Evolutionary conservation across 2,797 vertebrate species (phyloP).

Genomic region (Borostomias antarcticus): DNA sequence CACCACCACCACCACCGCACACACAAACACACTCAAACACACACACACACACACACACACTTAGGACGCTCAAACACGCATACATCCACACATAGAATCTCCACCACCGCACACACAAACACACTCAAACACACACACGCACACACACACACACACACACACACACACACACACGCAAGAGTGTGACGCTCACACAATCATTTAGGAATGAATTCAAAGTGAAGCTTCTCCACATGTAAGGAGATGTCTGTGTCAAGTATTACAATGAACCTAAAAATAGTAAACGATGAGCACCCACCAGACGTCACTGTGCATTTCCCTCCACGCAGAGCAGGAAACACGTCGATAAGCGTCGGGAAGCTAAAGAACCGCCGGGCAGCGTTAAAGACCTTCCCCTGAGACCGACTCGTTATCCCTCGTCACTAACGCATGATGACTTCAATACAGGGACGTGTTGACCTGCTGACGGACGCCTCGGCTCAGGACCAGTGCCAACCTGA

Average conservation of each 20-base stretch:
- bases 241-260: neutral
- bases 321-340: neutral
- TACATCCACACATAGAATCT: no score
- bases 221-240: no score
- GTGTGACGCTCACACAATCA: no score
- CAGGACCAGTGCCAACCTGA: constrained; percentile 39
- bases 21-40: neutral
- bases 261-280: neutral
- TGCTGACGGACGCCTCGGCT: constrained; percentile 32
- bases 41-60: constrained; percentile 7
- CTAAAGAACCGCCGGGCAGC: neutral
- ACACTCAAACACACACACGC: constrained; percentile 12
- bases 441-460: no score
- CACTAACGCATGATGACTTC: constrained; percentile 32
- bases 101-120: no score
- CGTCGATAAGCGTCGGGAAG: neutral
- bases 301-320: neutral
- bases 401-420: constrained; percentile 22
- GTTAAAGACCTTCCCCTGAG: constrained; percentile 27
- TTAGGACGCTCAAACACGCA: no score
- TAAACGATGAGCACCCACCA: neutral
- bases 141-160: constrained; percentile 4
- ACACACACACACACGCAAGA: neutral
- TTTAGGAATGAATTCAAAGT: no score
- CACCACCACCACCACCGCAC: no score